These are phyloP conservation scores for Amblyteles armatorius DNA, from an alignment of 2,888 invertebrate genomes.

Conservation along the genomic window DNA sequence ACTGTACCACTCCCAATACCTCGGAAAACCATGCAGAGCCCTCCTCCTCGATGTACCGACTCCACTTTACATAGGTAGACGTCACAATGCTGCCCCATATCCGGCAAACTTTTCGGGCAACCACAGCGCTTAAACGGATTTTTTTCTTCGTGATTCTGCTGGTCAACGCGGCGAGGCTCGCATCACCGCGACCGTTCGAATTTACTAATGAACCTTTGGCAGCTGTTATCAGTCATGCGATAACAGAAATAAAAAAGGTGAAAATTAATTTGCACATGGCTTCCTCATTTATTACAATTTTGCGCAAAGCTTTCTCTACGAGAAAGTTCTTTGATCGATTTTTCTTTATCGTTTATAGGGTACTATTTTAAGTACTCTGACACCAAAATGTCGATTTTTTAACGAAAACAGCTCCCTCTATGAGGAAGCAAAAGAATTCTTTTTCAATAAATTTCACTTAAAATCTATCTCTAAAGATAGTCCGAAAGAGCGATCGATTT, in stretches of 20 bases:
- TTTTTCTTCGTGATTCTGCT: conserved; percentile 2
- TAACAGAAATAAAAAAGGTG: background rate
- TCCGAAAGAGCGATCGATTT: background rate
- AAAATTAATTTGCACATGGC: no score
- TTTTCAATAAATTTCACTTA: background rate
- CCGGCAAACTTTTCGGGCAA: conserved; percentile 54
- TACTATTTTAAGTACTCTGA: no score
- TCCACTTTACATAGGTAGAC: conserved; percentile 46
- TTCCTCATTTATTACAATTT: no score
- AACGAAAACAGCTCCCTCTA: background rate
- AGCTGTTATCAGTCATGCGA: background rate
- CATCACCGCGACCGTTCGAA: background rate
- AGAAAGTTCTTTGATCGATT: no score
- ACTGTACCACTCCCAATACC: conserved; percentile 42
- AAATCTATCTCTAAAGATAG: background rate
- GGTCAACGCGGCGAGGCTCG: background rate
- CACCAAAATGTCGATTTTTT: background rate
- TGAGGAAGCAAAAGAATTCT: no score
- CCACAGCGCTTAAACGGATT: conserved; percentile 27
- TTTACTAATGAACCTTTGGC: background rate
- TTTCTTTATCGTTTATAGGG: no score
- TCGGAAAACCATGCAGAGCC: conserved; percentile 18
- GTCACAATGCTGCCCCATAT: conserved; percentile 62
- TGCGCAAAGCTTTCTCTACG: no score
- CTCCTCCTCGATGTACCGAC: conserved; percentile 35